Base-by-base conservation (phyloP, 2,888 invertebrate species). In the Tenthredo amoena region DNA sequence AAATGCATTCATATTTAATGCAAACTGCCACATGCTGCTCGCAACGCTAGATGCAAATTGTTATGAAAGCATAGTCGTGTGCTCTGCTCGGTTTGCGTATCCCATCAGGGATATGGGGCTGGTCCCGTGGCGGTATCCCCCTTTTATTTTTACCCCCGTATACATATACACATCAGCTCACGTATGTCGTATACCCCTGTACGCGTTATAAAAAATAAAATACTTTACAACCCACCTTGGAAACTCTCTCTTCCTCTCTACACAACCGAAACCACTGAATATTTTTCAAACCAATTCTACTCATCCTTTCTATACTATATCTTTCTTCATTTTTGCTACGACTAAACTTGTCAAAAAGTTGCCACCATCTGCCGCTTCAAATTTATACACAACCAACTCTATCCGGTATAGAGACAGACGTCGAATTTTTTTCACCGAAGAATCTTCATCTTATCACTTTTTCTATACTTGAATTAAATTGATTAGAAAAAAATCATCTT, bases 1-100 rank as follows among this genome's bases (percentile, higher is more conserved):
- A 91, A 89, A 90, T 89, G 90, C 91, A 92, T 93, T 88, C 90
- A 93, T 93, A 93, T 93, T 92, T 93, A 92, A 93, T 90, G 88
- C 87, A 89, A 88, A 72, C 86, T 86, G 87, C 87, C 85, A 86
- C 87, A 87, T 85, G 77, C 65, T 47, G 40, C 40, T 40, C 40
- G 18, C 68, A 65, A 81, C 79, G 85, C 76, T 86, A 88, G 90
- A 93, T 93, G 93, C 92, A 93, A 93, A 93, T 93, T 93, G 91
- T 91, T 92, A 91, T 91, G 92, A 92, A 92, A 92, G 92, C 91
- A 91, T 90, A 90, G 90, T 90, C 90, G 90, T 91, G 89, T 90
- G 91, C 87, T 87, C 88, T 83, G 68, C 81, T 58, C 81, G 34
- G 34, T 34, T 62, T 26, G 81, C 77, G 58, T 62, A 81, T 62